Conservation (phyloP, 2,113 vertebrate genomes). For the Podocnemis expansa region DNA sequence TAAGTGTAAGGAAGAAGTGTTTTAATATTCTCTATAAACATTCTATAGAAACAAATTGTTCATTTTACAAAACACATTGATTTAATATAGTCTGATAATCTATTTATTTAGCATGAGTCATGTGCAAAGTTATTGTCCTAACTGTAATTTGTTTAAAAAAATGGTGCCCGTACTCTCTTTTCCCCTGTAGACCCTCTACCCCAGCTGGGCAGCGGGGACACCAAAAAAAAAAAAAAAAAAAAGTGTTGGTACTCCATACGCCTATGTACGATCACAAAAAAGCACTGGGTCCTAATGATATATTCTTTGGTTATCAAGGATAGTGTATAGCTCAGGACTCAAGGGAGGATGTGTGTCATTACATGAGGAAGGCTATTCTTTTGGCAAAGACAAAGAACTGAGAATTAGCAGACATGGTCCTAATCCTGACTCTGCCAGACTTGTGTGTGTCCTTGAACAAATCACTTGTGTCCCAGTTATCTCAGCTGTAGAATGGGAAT, state of each 20-base stretch:
- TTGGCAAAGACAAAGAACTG: neutral
- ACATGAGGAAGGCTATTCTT: neutral
- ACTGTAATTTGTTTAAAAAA: too few species aligned
- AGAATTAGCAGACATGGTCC: neutral
- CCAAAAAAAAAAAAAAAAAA: too few species aligned
- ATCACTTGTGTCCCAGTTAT: neutral
- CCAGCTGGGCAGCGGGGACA: too few species aligned
- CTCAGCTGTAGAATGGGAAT: neutral
- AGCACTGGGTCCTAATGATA: neutral
- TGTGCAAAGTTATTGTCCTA: neutral
- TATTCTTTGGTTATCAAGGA: neutral
- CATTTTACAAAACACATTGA: neutral
- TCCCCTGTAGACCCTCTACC: too few species aligned
- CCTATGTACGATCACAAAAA: too few species aligned
- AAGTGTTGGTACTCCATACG: too few species aligned
- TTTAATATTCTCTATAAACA: slow-evolving; percentile 18
- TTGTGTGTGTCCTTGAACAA: slow-evolving; percentile 21
- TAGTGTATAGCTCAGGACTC: neutral
- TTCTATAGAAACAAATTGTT: neutral
- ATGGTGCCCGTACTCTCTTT: too few species aligned
- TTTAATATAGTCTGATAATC: neutral
- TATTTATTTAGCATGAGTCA: neutral
- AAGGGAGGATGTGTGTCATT: neutral
- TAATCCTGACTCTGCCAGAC: neutral
- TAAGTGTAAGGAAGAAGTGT: neutral